Evolutionary conservation across 2,797 vertebrate genomes (phyloP).

Genomic region (Lutjanus campechanus): DNA sequence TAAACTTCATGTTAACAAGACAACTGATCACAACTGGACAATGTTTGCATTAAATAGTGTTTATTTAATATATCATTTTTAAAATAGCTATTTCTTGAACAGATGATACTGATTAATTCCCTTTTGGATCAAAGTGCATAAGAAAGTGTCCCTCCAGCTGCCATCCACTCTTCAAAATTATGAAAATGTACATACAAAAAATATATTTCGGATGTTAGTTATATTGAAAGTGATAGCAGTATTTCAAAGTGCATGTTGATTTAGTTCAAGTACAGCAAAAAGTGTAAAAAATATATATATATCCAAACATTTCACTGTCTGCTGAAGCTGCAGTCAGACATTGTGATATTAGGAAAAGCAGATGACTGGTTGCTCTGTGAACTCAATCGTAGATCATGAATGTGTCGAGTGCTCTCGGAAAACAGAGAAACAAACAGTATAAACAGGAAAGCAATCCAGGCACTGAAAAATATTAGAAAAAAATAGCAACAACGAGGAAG

Average conservation of each 20-base stretch:
- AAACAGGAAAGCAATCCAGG: no score
- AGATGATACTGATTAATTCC: conserved; percentile 30
- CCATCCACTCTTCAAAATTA: not conserved
- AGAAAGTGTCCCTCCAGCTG: conserved; percentile 9
- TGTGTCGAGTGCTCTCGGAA: no score
- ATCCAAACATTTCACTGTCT: not conserved
- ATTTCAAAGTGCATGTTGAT: not conserved
- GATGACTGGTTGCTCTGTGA: no score
- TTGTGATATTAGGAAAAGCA: no score
- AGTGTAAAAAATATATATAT: no score
- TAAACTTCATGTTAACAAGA: not conserved
- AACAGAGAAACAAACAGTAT: no score
- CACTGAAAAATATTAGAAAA: no score
- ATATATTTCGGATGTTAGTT: not conserved
- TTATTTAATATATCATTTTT: conserved; percentile 16
- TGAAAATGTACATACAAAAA: not conserved
- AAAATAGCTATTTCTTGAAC: not conserved
- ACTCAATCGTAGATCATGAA: no score
- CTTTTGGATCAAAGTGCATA: conserved; percentile 43
- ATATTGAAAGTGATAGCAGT: not conserved
- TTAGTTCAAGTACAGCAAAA: not conserved
- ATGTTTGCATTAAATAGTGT: not conserved
- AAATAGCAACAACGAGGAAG: no score
- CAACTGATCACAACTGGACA: not conserved
- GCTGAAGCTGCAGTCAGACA: conserved; percentile 8